Conservation (phyloP, 2,797 vertebrate genomes). For the Etheostoma perlongum region DNA sequence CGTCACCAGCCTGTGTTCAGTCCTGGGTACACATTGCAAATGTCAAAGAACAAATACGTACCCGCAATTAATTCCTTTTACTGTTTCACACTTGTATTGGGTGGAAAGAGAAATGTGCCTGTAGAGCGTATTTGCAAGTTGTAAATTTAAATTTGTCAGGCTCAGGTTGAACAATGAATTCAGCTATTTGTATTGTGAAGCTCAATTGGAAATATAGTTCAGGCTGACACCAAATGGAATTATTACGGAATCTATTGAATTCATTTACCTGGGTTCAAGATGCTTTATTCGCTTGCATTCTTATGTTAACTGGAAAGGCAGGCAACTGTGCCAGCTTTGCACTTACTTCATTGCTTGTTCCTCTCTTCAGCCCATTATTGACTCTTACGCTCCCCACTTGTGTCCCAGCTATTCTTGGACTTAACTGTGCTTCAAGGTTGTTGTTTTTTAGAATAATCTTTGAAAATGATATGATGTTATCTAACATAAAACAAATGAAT, state of each 20-base stretch:
- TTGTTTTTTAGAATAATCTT: constrained; percentile 11
- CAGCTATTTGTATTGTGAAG: not conserved
- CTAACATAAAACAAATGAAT: not conserved
- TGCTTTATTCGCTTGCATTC: constrained; percentile 16
- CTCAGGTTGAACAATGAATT: constrained; percentile 7
- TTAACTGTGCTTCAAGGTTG: not conserved
- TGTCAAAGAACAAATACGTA: constrained; percentile 49
- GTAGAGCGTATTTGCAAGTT: constrained; percentile 21
- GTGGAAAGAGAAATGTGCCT: not conserved
- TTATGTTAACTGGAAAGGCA: constrained; percentile 26
- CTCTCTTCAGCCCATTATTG: constrained; percentile 13
- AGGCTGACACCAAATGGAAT: constrained; percentile 1
- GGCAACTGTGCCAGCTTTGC: constrained; percentile 36
- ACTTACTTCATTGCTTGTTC: constrained; percentile 44
- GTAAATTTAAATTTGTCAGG: constrained; percentile 19
- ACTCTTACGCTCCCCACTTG: not conserved
- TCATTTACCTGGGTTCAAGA: constrained; percentile 2
- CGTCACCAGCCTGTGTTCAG: constrained; percentile 45
- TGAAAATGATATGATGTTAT: constrained; percentile 15
- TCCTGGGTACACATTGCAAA: constrained; percentile 45
- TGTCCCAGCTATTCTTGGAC: constrained; percentile 11
- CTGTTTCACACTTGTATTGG: constrained; percentile 11
- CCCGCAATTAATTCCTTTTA: constrained; percentile 21
- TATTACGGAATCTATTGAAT: constrained; percentile 14
- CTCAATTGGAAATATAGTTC: constrained; percentile 13